phyloP scores from a whole-genome alignment of 2,888 invertebrate genomes.

The Galeopsomyia nigrocyanea region DNA sequence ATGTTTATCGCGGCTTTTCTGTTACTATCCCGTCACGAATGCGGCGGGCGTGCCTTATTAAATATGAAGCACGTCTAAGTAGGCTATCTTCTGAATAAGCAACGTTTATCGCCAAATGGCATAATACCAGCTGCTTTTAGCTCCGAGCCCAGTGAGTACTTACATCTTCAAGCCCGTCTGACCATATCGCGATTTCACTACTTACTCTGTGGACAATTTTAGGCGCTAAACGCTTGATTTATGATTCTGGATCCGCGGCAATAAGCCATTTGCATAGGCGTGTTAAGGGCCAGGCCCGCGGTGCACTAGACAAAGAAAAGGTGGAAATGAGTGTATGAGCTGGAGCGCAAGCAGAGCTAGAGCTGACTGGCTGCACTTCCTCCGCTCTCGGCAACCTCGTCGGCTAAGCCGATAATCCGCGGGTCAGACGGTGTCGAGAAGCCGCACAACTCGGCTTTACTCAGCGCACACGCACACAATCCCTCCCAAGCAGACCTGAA shows the following conservation, averaged over 20 bases:
- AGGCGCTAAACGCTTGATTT: too few species aligned
- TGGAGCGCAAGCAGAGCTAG: slow-evolving; percentile 11
- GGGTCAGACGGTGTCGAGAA: slow-evolving; percentile 67
- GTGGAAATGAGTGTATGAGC: slow-evolving; percentile 52
- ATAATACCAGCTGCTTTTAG: too few species aligned
- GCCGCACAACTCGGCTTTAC: slow-evolving; percentile 62
- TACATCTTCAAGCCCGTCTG: too few species aligned
- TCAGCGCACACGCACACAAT: neutral
- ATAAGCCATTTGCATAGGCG: too few species aligned
- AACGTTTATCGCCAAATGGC: too few species aligned
- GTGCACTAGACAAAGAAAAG: slow-evolving; percentile 38
- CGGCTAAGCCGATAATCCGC: slow-evolving; percentile 65
- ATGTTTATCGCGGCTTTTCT: too few species aligned
- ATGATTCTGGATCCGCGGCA: too few species aligned
- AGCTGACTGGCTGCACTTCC: slow-evolving; percentile 56
- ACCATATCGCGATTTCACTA: too few species aligned
- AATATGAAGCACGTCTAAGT: too few species aligned
- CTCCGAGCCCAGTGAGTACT: too few species aligned
- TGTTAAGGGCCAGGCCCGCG: neutral
- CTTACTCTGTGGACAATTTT: too few species aligned
- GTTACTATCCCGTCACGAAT: neutral
- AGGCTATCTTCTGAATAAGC: too few species aligned
- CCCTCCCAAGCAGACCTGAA: neutral
- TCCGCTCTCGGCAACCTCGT: slow-evolving; percentile 52
- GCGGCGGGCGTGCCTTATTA: neutral